A percentile compares a stretch with the other conserved stretches of the same genome.
These are phyloP conservation scores for Narcine bancroftii DNA, from an alignment of 2,113 vertebrate genomes.

Conservation along the genomic window DNA sequence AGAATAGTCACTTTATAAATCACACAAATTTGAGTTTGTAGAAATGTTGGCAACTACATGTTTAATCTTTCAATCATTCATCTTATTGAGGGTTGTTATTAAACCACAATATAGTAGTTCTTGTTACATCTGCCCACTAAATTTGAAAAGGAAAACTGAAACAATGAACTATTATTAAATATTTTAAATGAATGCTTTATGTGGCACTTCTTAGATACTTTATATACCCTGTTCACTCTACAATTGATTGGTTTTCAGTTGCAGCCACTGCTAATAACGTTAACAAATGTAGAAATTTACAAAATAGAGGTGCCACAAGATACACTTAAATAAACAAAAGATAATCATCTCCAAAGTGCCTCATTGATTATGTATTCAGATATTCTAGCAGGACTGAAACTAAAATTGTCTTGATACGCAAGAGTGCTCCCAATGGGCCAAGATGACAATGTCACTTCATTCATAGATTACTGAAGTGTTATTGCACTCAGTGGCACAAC, in stretches of 20 bases:
- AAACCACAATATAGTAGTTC: background rate
- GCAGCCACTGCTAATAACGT: background rate
- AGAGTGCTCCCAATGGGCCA: background rate
- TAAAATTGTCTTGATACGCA: background rate
- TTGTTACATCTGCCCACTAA: background rate
- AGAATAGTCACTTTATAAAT: background rate
- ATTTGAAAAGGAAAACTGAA: background rate
- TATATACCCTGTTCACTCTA: too few relatives aligned
- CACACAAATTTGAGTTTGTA: background rate
- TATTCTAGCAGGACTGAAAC: background rate
- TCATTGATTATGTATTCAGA: background rate
- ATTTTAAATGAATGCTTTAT: background rate
- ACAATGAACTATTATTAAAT: background rate
- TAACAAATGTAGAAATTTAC: background rate
- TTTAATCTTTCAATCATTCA: too few relatives aligned
- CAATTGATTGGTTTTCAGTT: background rate
- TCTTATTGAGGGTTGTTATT: too few relatives aligned
- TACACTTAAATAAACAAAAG: background rate
- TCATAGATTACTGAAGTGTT: background rate
- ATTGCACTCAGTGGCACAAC: background rate
- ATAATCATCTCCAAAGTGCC: background rate
- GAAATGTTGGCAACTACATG: background rate
- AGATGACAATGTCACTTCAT: background rate
- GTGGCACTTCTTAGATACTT: background rate
- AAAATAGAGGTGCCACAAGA: background rate